Evolutionary conservation across 2,797 vertebrate species (phyloP), one percentile per base, ranked within the genome.

Genomic region (Paratrypauchen microcephalus): DNA sequence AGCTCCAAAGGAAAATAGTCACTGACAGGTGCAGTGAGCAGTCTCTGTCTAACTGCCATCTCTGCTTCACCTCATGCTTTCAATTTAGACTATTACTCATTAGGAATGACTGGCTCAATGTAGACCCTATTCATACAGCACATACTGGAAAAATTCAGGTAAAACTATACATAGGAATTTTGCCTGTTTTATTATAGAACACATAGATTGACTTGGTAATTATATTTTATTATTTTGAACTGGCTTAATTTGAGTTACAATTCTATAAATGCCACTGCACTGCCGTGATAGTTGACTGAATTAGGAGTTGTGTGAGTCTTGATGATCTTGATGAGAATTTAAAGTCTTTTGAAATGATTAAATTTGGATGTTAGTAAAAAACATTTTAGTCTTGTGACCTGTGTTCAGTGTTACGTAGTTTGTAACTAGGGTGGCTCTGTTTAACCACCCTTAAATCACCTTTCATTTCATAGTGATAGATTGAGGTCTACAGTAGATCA

Each of bases 21-120:
- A 71, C 55, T 12, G 83, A 93, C 92, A 93, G 93, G 90, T 93
- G 92, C 92, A 89, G 81, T 0, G 2, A 69, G 71, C n/a, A 21
- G 75, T 75, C 73, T 76, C 41, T 70, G 73, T 72, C 74, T 69
- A 66, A 65, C 70, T 55, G 65, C 66, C 73, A 65, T 66, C 68
- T 70, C 72, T 72, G 81, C 74, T 57, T 39, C 88, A 50, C 78
- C 77, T 90, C 89, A 89, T 77, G 73, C 78, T 86, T 91, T 91
- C 83, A 85, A 86, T 88, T 92, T 90, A 90, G 89, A 89, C 16
- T 74, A 81, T 89, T 87, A 87, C 85, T 86, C 85, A 89, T 74
- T 72, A 78, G 73, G 73, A 79, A 72, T 73, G 75, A 83, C 74
- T 30, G n/a, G 30, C 59, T 61, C 77, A 45, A 16, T 9, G 18